Base-by-base conservation (phyloP, 2,888 invertebrate genomes). In the Cylloceria caligata region DNA sequence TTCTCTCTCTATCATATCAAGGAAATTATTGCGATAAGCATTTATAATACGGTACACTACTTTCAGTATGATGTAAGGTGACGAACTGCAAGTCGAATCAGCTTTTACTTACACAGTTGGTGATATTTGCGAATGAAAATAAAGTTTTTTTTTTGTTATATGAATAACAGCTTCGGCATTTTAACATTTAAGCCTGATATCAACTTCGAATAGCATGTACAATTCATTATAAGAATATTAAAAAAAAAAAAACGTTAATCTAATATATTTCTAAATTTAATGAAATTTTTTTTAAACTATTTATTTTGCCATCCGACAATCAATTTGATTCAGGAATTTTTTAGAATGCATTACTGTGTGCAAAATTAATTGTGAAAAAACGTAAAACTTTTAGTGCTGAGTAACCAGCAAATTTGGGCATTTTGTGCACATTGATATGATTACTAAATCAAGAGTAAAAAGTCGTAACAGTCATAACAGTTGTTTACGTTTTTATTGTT, bases 41-140 rank as follows among this genome's bases (percentile, higher is more conserved):
- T 4, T 11, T 11, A 52, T 11, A 19, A 9, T 24, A 9, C 49
- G 49, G 68, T 39, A 39, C 3, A 36, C 21, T 47, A 49, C 30
- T 36, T 52, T 36, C 6, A 19, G 34, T 47, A 68, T 68, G 49
- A 68, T 68, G 49, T 49, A 68, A 68, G 47, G 21, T 52, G 49
- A 68, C 68, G 49, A 68, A 34, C 49, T 47, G 34, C 49, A 30
- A 47, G 19, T 34, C 21, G 19, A 45, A 65, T 30, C 6, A 45
- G 45, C 7, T 24, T 27, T 2, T 6, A 27, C 13, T 3, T 11
- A 24, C 11, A n/a, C 19, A 42, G 21, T 21, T 13, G 0, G 0
- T 3, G 24, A 13, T n/a, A 16, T 24, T 24, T 24, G 21, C 9
- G n/a, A n/a, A 5, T 24, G 52, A 2, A 11, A 52, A 24, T 11